Evolutionary conservation across 2,797 vertebrate species (phyloP), one percentile per base, ranked within the genome.

Genomic region (Lycodopsis pacificus): DNA sequence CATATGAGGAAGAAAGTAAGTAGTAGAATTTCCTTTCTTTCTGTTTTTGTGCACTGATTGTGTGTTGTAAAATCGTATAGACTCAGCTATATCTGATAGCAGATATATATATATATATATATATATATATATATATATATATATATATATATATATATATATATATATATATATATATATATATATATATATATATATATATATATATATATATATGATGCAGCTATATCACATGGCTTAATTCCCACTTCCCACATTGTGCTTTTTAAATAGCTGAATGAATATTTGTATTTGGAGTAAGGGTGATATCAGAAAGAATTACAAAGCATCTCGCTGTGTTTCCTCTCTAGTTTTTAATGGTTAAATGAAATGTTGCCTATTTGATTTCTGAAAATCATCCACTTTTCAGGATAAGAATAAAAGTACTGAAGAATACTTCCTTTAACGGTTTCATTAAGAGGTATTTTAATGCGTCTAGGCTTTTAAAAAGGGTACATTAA

Each of bases 1-100:
- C 93, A 90, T 94, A 94, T 94, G 93, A 94, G 93, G 93, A 91
- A 94, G 80, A 93, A 92, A 92, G 93, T 94, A 86, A 94, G 93
- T 93, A 34, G 14, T 1, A 38, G 0, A 20, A 54, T 71, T 70
- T 27, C 0, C 4, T 71, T 48, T 3, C 25, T 10, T 27, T 25
- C 1, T 54, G 1, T 12, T 61, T 25, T 30, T 61, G 40, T 36
- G 40, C 4, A 53, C 0, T 59, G 4, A n/a, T 27, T 68, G 2
- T 56, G 0, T 76, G n/a, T 30, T 71, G 6, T 27, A 3, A 38
- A 51, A n/a, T 25, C 42, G 42, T 62, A 6, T 3, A 22, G 25
- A 67, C 17, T 40, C 0, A n/a, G n/a, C n/a, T n/a, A n/a, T n/a
- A n/a, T n/a, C n/a, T n/a, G n/a, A n/a, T n/a, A n/a, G n/a, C n/a